Base-by-base conservation (phyloP, 2,797 vertebrate species). In the Molossus molossus region DNA sequence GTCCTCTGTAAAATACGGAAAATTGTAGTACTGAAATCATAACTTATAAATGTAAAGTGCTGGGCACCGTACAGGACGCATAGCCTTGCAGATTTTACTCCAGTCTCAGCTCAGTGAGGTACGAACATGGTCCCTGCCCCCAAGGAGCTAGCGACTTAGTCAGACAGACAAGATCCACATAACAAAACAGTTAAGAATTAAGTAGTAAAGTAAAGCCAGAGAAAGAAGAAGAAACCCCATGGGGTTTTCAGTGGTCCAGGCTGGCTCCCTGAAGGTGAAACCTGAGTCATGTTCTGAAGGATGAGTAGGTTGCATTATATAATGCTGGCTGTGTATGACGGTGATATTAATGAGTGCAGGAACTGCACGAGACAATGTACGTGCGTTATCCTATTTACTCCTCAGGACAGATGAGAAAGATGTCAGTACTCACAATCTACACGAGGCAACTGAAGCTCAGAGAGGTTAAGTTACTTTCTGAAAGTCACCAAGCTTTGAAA, bases 1-100 rank as follows among this genome's bases (percentile, higher is more conserved):
- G 95, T 86, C 57, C 50, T 90, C 53, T 77, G 15, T 64, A 88
- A 86, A 82, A 85, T 33, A 60, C 45, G 50, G 57, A 88, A 77
- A 82, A 45, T 10, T 21, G 25, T 40, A 40, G 20, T 89, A 76
- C 15, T 82, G 5, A 76, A 77, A 29, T 55, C 17, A 67, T 13
- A 85, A 76, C 13, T 64, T 80, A 33, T 6, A 18, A 84, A 76
- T 50, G 33, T 21, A 23, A 65, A 84, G 62, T 60, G 40, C 13
- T 79, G 0, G 9, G 29, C 65, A 86, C 23, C 4, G 33, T 62
- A 10, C 1, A 23, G 77, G 8, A 13, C 29, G 58, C n/a, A 27
- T 0, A 45, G 17, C 27, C 4, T 75, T 64, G 62, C 4, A 33
- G 76, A 25, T 75, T 67, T 70, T 45, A 37, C 69, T 20, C n/a